These are phyloP conservation scores for Semnornis frantzii DNA, from an alignment of 2,113 vertebrate genomes.

Conservation along the genomic window DNA sequence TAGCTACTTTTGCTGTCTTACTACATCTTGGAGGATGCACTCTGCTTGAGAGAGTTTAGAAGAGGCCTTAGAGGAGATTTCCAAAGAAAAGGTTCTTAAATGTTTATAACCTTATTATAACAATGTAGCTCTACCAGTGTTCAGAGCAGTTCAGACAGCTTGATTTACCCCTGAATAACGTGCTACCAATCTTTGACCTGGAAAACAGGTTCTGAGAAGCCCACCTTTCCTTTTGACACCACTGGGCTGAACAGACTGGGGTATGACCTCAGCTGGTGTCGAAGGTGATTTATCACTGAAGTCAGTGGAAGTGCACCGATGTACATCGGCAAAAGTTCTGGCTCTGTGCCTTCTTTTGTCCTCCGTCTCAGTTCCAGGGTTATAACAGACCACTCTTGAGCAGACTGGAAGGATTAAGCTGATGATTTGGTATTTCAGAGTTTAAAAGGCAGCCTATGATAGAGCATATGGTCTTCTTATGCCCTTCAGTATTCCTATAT, in stretches of 20 bases:
- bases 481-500: slow-evolving; percentile 60
- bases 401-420: slow-evolving; percentile 14
- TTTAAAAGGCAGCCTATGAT: slow-evolving; percentile 27
- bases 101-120: neutral
- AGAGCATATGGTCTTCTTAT: slow-evolving; percentile 56
- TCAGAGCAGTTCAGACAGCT: neutral
- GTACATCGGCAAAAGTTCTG: slow-evolving; percentile 46
- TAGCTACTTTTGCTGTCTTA: neutral
- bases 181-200: neutral
- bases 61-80: neutral
- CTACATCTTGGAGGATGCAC: neutral
- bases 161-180: neutral
- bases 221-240: neutral
- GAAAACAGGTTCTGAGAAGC: neutral
- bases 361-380: slow-evolving; percentile 3
- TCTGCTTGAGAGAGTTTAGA: neutral
- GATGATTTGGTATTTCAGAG: slow-evolving; percentile 50
- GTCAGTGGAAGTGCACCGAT: slow-evolving; percentile 2
- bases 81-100: neutral
- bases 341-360: slow-evolving; percentile 40
- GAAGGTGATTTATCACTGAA: neutral
- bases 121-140: neutral
- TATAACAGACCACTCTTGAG: slow-evolving; percentile 7
- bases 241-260: neutral
- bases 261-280: neutral